These are phyloP conservation scores for Holotrichia oblita DNA, from an alignment of 1,140 invertebrate genomes.

Conservation along the genomic window DNA sequence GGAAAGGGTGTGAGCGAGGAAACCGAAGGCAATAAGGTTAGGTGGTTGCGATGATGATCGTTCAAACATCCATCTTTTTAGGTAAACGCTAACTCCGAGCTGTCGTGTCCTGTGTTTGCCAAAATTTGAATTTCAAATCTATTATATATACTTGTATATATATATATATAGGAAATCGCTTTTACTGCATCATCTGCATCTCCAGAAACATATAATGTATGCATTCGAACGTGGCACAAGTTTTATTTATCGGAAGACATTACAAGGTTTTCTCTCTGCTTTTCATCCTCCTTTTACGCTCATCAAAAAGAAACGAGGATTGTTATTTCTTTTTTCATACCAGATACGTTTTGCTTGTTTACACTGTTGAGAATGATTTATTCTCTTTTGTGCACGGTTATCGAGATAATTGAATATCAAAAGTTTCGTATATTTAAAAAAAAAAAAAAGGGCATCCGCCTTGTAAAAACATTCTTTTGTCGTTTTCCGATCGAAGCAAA, in stretches of 20 bases:
- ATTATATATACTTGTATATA: not conserved
- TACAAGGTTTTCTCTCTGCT: conserved; percentile 8
- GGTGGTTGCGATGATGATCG: conserved; percentile 23
- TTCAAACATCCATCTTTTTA: conserved; percentile 22
- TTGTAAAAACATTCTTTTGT: too few relatives aligned
- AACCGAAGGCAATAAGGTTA: conserved; percentile 24
- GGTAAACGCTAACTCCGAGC: conserved; percentile 3
- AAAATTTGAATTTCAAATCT: conserved; percentile 32
- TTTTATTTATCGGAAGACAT: conserved; percentile 37
- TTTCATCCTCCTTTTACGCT: too few relatives aligned
- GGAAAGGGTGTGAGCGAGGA: not conserved
- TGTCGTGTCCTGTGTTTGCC: conserved; percentile 29
- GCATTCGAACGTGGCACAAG: conserved; percentile 11
- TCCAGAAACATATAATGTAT: not conserved
- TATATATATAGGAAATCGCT: conserved; percentile 23
- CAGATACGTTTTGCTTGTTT: not conserved
- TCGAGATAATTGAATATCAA: not conserved
- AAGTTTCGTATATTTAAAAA: not conserved
- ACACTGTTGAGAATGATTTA: not conserved
- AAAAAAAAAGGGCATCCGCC: too few relatives aligned
- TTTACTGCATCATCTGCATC: conserved; percentile 36
- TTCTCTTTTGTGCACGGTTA: not conserved
- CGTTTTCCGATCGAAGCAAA: too few relatives aligned
- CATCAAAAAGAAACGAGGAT: not conserved
- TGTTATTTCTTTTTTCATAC: not conserved